phyloP scores from a whole-genome alignment of 64 coral and sea anemone genomes.

The Anthopleura sola region DNA sequence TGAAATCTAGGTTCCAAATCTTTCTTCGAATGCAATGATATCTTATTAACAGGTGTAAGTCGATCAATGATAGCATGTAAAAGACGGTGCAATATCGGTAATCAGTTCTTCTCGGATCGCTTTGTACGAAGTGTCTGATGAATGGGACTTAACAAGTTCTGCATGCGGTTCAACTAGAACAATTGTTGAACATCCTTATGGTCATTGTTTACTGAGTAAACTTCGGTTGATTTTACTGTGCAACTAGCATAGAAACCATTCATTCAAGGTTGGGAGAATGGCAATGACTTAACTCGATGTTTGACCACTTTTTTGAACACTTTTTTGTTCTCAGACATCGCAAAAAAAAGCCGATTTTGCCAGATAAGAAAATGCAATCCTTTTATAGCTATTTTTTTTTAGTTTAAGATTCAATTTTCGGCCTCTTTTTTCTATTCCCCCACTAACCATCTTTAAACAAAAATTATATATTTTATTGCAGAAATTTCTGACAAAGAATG shows the following conservation, averaged over 20 bases:
- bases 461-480: not conserved
- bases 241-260: constrained; percentile 15
- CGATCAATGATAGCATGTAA: not conserved
- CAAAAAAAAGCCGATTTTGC: not conserved
- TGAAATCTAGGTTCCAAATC: not conserved
- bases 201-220: not conserved
- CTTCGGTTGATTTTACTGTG: not conserved
- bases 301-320: not conserved
- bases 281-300: not conserved
- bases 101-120: not conserved
- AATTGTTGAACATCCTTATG: not conserved
- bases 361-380: not conserved
- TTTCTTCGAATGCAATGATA: constrained; percentile 9
- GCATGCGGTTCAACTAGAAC: not conserved
- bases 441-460: not conserved
- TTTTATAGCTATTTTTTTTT: no score
- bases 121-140: not conserved
- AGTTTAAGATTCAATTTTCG: no score
- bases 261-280: not conserved
- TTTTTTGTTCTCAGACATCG: not conserved
- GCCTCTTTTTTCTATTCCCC: not conserved
- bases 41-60: not conserved
- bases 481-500: not conserved
- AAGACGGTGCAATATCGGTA: not conserved
- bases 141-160: not conserved